Evolutionary conservation across 2,888 invertebrate species (phyloP), one percentile per base, ranked within the genome.

Genomic region (Marasmarcha lunaedactyla): DNA sequence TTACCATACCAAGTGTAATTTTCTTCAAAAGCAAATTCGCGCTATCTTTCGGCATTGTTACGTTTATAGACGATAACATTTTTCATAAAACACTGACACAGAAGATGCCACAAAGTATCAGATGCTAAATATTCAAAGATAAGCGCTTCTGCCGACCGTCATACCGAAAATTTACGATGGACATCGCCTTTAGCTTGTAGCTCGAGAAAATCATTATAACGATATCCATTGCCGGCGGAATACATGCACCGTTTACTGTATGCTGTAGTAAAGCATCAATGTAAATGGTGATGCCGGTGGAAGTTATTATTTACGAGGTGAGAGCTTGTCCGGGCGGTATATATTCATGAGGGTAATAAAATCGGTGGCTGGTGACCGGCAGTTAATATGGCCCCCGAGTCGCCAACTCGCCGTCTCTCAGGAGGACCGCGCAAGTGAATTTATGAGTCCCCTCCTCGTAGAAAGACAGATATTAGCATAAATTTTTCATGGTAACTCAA

Each of bases 301-400:
- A 20, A 30, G 30, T 30, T 30, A 30, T 30, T 30, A 30, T 30
- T 30, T 30, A 30, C 30, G 30, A 30, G 11, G 30, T 30, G 30
- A 9, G 30, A 30, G 30, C n/a, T 20, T 11, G 30, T 30, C 30
- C n/a, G 2, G 30, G 30, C 30, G 11, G 30, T n/a, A 30, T 30
- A n/a, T 30, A 30, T 30, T 30, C 30, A 30, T 30, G 30, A 11
- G n/a, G 11, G 30, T 30, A 30, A 30, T 30, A 30, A 30, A 30
- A 30, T 30, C 11, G 30, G 30, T 30, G 30, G 30, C 30, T n/a
- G 30, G 20, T 20, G 20, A 20, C 30, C 30, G 30, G 30, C 30
- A n/a, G 30, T 11, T 30, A 30, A 30, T 30, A 30, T 11, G 9
- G 30, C 30, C 30, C 30, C 30, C n/a, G n/a, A 11, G 30, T n/a